These are phyloP conservation scores for Standfussiana lucernea DNA, from an alignment of 2,888 invertebrate genomes.

Conservation along the genomic window DNA sequence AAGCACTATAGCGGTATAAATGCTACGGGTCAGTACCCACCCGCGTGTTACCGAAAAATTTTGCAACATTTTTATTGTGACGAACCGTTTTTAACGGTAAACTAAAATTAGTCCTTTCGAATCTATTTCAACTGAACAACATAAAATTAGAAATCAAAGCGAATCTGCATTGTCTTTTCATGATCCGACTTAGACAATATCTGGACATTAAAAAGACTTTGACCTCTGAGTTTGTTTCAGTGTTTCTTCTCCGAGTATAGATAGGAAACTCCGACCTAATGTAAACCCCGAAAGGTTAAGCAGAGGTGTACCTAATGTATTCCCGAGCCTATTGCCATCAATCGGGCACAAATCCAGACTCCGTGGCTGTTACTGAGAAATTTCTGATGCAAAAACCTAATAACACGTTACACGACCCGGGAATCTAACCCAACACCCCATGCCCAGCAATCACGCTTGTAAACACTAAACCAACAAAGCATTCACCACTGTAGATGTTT, in stretches of 20 bases:
- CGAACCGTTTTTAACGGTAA: slow-evolving; percentile 16
- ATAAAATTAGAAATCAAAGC: slow-evolving; percentile 4
- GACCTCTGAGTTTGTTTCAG: neutral
- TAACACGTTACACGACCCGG: no score
- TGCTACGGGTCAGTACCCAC: slow-evolving; percentile 10
- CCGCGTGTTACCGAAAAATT: slow-evolving; percentile 12
- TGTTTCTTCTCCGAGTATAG: neutral
- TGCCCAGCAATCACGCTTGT: no score
- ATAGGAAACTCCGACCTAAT: neutral
- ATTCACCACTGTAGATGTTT: no score
- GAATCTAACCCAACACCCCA: no score
- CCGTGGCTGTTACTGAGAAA: no score
- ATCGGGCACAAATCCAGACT: no score
- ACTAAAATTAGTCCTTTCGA: neutral
- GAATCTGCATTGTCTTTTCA: neutral
- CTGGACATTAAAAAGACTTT: neutral
- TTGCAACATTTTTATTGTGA: slow-evolving; percentile 17
- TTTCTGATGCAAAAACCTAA: no score
- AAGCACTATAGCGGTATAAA: slow-evolving; percentile 26
- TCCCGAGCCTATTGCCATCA: no score
- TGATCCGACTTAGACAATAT: neutral
- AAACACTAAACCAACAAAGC: no score
- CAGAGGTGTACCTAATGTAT: no score
- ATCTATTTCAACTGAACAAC: slow-evolving; percentile 7
- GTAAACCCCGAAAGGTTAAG: no score